phyloP scores from a whole-genome alignment of 1,140 invertebrate genomes.

The Drosophila cardini region DNA sequence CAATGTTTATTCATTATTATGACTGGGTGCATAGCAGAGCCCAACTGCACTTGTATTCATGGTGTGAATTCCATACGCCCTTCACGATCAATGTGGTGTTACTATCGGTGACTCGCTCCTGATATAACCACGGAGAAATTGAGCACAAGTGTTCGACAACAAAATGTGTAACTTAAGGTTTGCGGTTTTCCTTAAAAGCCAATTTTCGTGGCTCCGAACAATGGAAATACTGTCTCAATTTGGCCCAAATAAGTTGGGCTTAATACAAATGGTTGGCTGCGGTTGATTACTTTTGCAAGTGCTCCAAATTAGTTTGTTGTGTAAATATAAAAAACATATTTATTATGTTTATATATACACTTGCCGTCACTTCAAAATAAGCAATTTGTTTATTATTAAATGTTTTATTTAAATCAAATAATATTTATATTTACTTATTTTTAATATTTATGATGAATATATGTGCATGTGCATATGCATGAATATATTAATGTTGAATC shows the following conservation, averaged over 20 bases:
- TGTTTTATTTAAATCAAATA: background rate
- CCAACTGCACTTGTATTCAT: constrained; percentile 24
- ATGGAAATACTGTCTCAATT: constrained; percentile 18
- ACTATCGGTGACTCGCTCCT: constrained; percentile 8
- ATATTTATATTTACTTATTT: background rate
- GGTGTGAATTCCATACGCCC: constrained; percentile 44
- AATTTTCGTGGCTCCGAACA: constrained; percentile 33
- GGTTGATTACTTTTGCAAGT: constrained; percentile 31
- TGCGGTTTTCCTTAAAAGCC: constrained; percentile 63
- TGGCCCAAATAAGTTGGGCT: background rate
- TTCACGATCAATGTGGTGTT: constrained; percentile 39
- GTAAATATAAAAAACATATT: constrained; percentile 50
- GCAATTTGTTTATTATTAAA: background rate
- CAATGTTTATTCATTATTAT: constrained; percentile 70
- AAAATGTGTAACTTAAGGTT: constrained; percentile 38
- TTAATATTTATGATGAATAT: background rate
- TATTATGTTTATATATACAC: constrained; percentile 1
- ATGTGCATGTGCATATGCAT: too few species aligned
- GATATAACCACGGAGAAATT: constrained; percentile 57
- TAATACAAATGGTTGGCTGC: constrained; percentile 17
- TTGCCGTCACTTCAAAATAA: too few species aligned
- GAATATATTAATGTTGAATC: background rate
- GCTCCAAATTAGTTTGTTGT: constrained; percentile 48
- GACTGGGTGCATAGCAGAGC: background rate
- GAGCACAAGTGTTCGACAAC: constrained; percentile 53